Base-by-base conservation (phyloP, 2,113 vertebrate species). In the Heteronetta atricapilla region DNA sequence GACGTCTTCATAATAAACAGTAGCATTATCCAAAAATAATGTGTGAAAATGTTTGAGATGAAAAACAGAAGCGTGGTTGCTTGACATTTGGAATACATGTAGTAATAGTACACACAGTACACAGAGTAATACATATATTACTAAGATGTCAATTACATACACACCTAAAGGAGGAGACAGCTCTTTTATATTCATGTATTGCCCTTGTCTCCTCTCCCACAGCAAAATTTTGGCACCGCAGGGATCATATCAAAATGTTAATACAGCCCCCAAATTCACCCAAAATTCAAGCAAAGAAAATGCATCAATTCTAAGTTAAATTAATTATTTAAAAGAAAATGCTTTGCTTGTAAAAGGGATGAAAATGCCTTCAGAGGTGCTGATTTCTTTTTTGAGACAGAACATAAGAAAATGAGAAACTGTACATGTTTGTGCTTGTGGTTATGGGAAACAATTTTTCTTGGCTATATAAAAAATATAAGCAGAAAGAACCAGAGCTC, bases 321-420 rank as follows among this genome's bases (percentile, higher is more conserved):
- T 69, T 11, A 69, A 94, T 86, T 86, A 81, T 56, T 93, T 34
- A 92, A 90, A 94, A 55, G 55, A 82, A 82, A 66, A 89, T 40
- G 13, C 53, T 91, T 87, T 90, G 62, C 62, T 58, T 72, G 58
- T 4, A 2, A 91, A 91, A 94, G 25, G 50, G 72, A 83, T 63
- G 73, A 80, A 92, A 82, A 68, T 50, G 7, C 19, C 40, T 58
- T 36, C 34, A 53, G 70, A 93, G 40, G 31, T 36, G 25, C 23
- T 69, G 78, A 7, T 52, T 23, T n/a, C 34, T 68, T 38, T 44
- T 81, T 46, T 38, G 18, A 89, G 55, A 25, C 7, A 72, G 52
- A 82, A 68, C 20, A 66, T 5, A 69, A 69, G 66, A 72, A 94
- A 82, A 85, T 48, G 25, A 82, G 53, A 76, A 94, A 36, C n/a